These are phyloP conservation scores for Scatophagus argus DNA, from an alignment of 2,113 vertebrate species.

Conservation along the genomic window DNA sequence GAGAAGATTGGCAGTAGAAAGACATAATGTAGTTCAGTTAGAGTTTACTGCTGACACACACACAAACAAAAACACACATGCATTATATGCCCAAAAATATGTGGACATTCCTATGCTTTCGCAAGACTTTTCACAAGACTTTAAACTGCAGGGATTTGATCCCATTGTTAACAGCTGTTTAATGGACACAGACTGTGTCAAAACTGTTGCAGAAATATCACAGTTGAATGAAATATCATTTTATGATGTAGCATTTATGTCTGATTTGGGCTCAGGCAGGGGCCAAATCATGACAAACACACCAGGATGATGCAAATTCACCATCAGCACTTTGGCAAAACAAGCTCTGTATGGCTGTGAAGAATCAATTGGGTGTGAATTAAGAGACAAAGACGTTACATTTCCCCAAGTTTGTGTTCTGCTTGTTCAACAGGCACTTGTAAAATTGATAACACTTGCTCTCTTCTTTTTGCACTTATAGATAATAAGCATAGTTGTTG, in stretches of 20 bases:
- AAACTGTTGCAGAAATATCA: background rate
- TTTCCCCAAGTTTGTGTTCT: too few species aligned
- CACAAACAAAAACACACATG: background rate
- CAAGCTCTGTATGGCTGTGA: too few species aligned
- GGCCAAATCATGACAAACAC: background rate
- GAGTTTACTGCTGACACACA: constrained; percentile 67
- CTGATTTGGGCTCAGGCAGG: background rate
- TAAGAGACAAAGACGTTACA: too few species aligned
- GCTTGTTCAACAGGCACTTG: too few species aligned
- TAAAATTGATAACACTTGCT: too few species aligned
- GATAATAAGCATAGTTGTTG: too few species aligned
- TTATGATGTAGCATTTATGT: background rate
- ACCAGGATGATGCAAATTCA: too few species aligned
- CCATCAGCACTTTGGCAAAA: too few species aligned
- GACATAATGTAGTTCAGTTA: constrained; percentile 67
- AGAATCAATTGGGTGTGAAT: too few species aligned
- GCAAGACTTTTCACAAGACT: background rate
- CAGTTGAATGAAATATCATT: background rate
- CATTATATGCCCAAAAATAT: constrained; percentile 10
- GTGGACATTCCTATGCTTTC: background rate
- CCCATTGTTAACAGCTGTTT: background rate
- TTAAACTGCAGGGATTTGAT: background rate
- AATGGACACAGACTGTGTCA: background rate
- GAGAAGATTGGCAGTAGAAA: constrained; percentile 68
- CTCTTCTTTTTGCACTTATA: too few species aligned